Evolutionary conservation across 1,140 invertebrate species (phyloP).

Genomic region (Trichogramma pretiosum): DNA sequence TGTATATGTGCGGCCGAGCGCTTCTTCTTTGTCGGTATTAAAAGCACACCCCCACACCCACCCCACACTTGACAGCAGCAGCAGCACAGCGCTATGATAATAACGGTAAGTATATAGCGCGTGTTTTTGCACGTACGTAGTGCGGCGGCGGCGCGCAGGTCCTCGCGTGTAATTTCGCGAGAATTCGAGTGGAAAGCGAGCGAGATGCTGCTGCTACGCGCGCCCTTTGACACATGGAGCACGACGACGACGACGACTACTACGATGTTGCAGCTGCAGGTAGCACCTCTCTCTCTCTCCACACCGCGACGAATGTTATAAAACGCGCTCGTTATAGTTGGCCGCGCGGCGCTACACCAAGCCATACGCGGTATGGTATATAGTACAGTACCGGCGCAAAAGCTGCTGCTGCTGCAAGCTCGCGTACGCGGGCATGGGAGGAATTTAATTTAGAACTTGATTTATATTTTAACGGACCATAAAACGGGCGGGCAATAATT

Average conservation of each 20-base stretch:
- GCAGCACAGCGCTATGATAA: too few species aligned
- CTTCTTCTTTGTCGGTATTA: too few species aligned
- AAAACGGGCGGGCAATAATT: slow-evolving; percentile 45
- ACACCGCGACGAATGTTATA: slow-evolving; percentile 27
- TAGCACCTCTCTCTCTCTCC: not conserved
- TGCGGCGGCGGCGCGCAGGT: too few species aligned
- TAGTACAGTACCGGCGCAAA: not conserved
- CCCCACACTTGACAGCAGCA: too few species aligned
- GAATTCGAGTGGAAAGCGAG: slow-evolving; percentile 7
- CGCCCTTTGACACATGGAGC: slow-evolving; percentile 11
- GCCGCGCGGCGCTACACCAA: slow-evolving; percentile 14
- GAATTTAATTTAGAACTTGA: slow-evolving; percentile 46
- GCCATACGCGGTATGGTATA: too few species aligned
- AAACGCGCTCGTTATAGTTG: slow-evolving; percentile 39
- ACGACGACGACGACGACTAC: too few species aligned
- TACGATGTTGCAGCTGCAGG: too few species aligned
- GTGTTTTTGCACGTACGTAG: not conserved
- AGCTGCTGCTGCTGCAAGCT: slow-evolving; percentile 1
- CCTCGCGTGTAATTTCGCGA: slow-evolving; percentile 8
- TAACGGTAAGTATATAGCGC: not conserved
- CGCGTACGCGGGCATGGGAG: slow-evolving; percentile 22
- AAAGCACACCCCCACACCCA: too few species aligned
- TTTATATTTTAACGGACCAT: slow-evolving; percentile 43
- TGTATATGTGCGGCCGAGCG: too few species aligned
- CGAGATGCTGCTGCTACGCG: not conserved